Conservation (phyloP, 1,140 invertebrate species). For the Harlomillsia oculata region DNA sequence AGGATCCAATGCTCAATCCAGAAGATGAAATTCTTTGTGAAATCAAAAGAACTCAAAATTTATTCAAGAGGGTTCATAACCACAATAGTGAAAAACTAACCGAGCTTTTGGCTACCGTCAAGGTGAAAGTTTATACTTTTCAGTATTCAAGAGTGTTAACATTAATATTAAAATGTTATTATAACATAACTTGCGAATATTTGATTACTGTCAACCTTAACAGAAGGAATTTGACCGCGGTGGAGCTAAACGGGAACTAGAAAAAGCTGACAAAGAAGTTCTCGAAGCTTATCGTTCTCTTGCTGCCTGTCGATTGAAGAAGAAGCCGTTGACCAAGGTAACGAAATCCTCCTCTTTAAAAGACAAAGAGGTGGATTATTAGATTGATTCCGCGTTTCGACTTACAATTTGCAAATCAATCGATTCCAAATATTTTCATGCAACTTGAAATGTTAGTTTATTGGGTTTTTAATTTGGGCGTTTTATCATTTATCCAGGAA, state of each 20-base stretch:
- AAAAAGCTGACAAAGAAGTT: conserved; percentile 33
- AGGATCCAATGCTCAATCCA: conserved; percentile 21
- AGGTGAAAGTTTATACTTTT: no score
- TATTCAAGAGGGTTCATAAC: conserved; percentile 18
- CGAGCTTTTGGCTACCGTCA: conserved; percentile 4
- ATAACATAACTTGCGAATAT: neutral
- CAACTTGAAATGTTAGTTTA: no score
- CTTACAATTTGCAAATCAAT: no score
- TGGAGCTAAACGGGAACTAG: conserved; percentile 19
- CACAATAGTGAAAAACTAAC: conserved; percentile 28
- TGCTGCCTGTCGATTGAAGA: conserved; percentile 20
- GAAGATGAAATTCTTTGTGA: conserved; percentile 32
- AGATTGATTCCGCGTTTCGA: no score
- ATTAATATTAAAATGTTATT: neutral
- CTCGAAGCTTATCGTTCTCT: conserved; percentile 26
- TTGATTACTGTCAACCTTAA: neutral
- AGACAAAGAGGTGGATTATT: neutral
- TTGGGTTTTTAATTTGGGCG: no score
- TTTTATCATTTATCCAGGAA: no score
- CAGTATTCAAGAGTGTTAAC: neutral
- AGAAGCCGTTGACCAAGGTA: conserved; percentile 26
- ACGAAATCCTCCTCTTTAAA: no score
- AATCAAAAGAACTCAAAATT: conserved; percentile 24
- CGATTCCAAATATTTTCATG: no score
- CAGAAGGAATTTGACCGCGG: conserved; percentile 11